Percentiles rank a stretch among this genome's conserved stretches.
These are phyloP conservation scores for Mionectes olivaceus DNA, from an alignment of 2,797 vertebrate species.

Conservation along the genomic window DNA sequence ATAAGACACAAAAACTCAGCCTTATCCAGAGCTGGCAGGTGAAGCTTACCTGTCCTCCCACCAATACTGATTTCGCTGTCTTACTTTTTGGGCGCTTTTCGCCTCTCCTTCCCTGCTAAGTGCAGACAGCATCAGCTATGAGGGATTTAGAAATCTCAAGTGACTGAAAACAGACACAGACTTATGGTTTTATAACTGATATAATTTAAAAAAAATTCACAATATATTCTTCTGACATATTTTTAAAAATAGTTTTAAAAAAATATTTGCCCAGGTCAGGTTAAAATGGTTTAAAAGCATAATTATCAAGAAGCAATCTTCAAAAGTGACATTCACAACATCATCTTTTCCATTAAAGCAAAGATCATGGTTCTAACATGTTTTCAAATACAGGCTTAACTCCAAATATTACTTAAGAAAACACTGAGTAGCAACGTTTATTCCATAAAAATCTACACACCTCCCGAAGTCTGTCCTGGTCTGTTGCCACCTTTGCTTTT, in stretches of 20 bases:
- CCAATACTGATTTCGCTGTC: neutral
- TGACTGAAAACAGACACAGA: neutral
- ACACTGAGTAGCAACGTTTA: neutral
- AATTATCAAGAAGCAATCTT: neutral
- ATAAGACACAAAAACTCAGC: neutral
- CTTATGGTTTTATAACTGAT: neutral
- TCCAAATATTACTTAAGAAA: neutral
- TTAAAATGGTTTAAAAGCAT: conserved; percentile 1
- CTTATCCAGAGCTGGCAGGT: neutral
- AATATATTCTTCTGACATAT: conserved; percentile 8
- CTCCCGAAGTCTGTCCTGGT: neutral
- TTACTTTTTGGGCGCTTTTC: neutral
- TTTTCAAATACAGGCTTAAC: neutral
- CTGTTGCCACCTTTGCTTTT: neutral
- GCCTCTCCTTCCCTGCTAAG: neutral
- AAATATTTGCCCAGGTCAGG: neutral
- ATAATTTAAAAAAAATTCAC: conserved; percentile 2
- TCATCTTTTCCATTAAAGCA: neutral
- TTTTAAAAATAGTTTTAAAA: neutral
- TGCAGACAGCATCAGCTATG: neutral
- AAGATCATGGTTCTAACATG: neutral
- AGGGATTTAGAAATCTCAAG: neutral
- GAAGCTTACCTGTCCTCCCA: neutral
- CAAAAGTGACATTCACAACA: neutral
- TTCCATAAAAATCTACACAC: neutral